Conservation (phyloP, 2,888 invertebrate species). For the Cosmopolites sordidus region DNA sequence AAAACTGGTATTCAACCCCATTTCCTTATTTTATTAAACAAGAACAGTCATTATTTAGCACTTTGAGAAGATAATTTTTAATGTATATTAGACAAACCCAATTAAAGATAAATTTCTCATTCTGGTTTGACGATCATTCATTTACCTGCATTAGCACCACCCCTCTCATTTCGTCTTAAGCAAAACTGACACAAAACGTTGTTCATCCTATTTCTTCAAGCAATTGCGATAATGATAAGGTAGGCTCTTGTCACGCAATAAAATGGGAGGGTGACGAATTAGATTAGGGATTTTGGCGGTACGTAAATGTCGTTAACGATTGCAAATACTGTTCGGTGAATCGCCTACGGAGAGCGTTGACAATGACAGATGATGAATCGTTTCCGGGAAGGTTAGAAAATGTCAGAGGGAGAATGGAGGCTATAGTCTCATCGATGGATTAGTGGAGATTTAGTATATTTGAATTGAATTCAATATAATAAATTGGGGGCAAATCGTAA, state of each 20-base stretch:
- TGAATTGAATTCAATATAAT: too few relatives aligned
- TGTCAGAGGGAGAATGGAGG: too few relatives aligned
- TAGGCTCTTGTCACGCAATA: not conserved
- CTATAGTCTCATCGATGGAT: too few relatives aligned
- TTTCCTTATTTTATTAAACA: too few relatives aligned
- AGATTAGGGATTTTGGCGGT: constrained; percentile 1
- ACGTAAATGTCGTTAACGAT: constrained; percentile 1
- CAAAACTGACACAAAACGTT: constrained; percentile 1
- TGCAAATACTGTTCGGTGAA: not conserved
- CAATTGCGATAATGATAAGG: not conserved
- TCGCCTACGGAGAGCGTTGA: not conserved
- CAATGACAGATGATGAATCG: not conserved
- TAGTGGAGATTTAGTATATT: too few relatives aligned
- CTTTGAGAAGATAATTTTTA: too few relatives aligned
- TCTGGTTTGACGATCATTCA: not conserved
- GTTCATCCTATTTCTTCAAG: not conserved
- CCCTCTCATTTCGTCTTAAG: not conserved
- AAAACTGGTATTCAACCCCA: too few relatives aligned
- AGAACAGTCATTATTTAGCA: too few relatives aligned
- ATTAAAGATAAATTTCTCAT: too few relatives aligned
- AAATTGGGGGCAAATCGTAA: too few relatives aligned
- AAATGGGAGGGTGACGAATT: not conserved
- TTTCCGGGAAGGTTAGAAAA: too few relatives aligned
- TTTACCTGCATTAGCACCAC: not conserved
- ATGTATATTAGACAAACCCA: too few relatives aligned